Evolutionary conservation across 2,888 invertebrate genomes (phyloP).

Genomic region (Drosophila birchii): DNA sequence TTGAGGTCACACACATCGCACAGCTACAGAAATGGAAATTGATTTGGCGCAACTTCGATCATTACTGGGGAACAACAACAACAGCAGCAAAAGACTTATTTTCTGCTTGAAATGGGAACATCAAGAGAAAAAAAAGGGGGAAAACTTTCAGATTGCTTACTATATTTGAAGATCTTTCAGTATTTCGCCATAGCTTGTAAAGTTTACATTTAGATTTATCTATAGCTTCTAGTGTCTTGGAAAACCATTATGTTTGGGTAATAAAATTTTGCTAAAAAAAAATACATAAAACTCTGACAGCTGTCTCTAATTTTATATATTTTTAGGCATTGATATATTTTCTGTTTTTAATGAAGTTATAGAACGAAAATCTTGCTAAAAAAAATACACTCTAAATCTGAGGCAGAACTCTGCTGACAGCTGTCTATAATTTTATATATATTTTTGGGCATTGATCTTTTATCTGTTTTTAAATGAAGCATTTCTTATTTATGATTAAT

Average conservation of each 20-base stretch:
- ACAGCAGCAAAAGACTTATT: background rate
- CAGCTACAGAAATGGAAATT: conserved; percentile 43
- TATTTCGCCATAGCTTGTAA: conserved; percentile 2
- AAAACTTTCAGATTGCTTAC: background rate
- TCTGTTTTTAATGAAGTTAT: background rate
- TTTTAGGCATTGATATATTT: background rate
- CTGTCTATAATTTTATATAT: background rate
- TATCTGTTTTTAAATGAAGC: background rate
- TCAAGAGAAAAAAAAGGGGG: background rate
- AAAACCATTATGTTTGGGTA: background rate
- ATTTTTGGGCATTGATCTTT: background rate
- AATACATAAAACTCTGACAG: too few relatives aligned
- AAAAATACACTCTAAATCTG: too few relatives aligned
- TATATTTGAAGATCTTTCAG: background rate
- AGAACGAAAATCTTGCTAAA: too few relatives aligned
- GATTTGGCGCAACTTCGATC: conserved; percentile 42
- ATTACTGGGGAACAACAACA: background rate
- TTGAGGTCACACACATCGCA: conserved; percentile 65
- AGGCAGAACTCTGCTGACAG: background rate
- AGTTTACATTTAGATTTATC: conserved; percentile 14
- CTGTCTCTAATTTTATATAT: background rate
- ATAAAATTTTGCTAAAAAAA: conserved; percentile 8
- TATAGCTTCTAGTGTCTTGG: conserved; percentile 2
- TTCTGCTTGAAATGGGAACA: conserved; percentile 9
- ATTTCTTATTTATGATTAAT: background rate